Percentiles rank a stretch among this genome's conserved stretches.
Evolutionary conservation across 2,113 vertebrate genomes (phyloP).

Genomic region (Cyanoramphus novaezelandiae): DNA sequence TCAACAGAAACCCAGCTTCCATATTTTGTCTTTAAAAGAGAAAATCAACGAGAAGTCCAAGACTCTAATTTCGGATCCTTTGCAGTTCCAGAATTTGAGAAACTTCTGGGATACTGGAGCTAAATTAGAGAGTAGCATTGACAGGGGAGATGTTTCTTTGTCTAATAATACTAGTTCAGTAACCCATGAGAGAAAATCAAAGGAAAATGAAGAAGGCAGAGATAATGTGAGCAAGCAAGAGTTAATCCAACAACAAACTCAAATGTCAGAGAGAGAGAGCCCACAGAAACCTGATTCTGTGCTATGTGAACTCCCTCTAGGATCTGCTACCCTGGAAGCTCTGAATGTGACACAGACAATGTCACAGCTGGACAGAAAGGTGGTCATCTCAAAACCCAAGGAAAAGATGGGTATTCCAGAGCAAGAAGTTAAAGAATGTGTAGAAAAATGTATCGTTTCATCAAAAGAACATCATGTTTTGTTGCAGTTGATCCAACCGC

Average conservation of each 20-base stretch:
- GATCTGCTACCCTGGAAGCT: neutral
- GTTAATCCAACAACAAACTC: neutral
- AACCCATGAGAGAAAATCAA: conserved; percentile 7
- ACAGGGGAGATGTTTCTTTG: neutral
- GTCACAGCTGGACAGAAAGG: neutral
- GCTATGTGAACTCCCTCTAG: neutral
- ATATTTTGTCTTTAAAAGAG: conserved; percentile 77
- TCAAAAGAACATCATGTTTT: conserved; percentile 20
- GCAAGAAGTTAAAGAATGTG: conserved; percentile 28
- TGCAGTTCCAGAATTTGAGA: conserved; percentile 83
- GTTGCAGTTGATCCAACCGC: neutral
- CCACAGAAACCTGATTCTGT: conserved; percentile 45
- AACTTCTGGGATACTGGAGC: conserved; percentile 85
- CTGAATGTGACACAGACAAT: conserved; percentile 44
- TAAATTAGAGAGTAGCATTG: conserved; percentile 32
- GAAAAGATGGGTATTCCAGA: neutral
- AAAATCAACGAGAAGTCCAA: conserved; percentile 73
- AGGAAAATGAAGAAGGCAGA: conserved; percentile 30
- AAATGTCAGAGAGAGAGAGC: neutral
- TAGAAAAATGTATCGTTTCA: conserved; percentile 22
- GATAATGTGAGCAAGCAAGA: neutral
- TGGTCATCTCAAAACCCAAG: neutral
- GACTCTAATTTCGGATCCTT: conserved; percentile 66
- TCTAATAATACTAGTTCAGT: neutral
- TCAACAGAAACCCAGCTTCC: conserved; percentile 68